Percentiles rank a stretch among this genome's conserved stretches.
Evolutionary conservation across 1,140 invertebrate genomes (phyloP).

Genomic region (Aphelinus certus): DNA sequence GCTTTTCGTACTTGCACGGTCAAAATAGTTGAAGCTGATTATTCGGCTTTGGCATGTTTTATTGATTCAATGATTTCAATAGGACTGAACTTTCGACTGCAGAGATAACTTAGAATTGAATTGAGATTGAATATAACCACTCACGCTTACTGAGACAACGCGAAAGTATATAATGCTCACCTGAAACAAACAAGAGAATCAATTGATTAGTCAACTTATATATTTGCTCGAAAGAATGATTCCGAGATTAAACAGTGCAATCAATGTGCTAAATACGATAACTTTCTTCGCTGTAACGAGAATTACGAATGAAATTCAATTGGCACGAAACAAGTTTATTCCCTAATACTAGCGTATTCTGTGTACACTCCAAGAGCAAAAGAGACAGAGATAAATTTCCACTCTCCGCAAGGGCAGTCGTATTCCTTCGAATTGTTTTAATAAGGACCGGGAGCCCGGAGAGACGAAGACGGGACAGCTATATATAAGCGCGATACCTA

Average conservation of each 20-base stretch:
- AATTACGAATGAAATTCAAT: constrained; percentile 9
- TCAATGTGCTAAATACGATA: background rate
- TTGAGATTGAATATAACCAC: too few species aligned
- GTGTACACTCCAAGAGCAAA: background rate
- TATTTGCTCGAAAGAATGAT: too few species aligned
- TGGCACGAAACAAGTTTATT: constrained; percentile 19
- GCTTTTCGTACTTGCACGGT: too few species aligned
- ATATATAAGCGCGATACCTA: background rate
- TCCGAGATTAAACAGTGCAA: too few species aligned
- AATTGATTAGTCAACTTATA: too few species aligned
- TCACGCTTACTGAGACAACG: background rate
- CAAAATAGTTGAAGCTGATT: too few species aligned
- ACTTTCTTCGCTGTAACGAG: background rate
- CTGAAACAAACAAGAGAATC: constrained; percentile 14
- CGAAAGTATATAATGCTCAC: constrained; percentile 4
- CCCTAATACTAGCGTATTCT: constrained; percentile 8
- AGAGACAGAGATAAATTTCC: background rate
- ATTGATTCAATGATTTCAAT: too few species aligned
- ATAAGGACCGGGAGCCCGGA: constrained; percentile 51
- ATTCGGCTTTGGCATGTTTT: too few species aligned
- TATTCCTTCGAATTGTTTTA: constrained; percentile 57
- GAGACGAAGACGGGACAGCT: constrained; percentile 28
- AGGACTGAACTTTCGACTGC: too few species aligned
- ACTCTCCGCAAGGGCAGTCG: constrained; percentile 9
- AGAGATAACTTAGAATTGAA: too few species aligned